Base-by-base conservation (phyloP, 2,797 vertebrate genomes). In the Siniperca undulata region DNA sequence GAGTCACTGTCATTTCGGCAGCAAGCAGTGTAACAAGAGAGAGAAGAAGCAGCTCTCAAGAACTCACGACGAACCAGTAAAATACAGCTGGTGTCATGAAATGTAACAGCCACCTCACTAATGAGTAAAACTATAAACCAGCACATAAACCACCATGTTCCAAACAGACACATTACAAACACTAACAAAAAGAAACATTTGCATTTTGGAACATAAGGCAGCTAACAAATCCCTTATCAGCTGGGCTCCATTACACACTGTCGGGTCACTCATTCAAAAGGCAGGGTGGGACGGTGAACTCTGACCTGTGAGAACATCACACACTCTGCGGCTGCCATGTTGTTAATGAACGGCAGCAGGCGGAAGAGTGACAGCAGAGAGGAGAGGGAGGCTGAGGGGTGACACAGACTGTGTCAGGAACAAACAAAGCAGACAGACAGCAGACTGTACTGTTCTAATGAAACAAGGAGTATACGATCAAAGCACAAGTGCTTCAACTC, bases 251-350 rank as follows among this genome's bases (percentile, higher is more conserved):
- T 30, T 58, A 52, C 60, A 79, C 50, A n/a, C 42, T 17, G 12
- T 19, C 38, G 56, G 82, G 69, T 93, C 74, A 88, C 90, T 92
- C 77, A 89, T 78, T 91, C 55, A 85, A 73, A 50, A 50, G 36
- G 38, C 65, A 76, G 60, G 58, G 40, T 36, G 78, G 56, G 65
- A 77, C 34, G 11, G 81, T 60, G 78, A 88, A 84, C 84, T 77
- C 65, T 87, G 79, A 78, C 86, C 90, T 70, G 30, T 20, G 24
- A 74, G 55, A 50, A 79, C 66, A 30, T 83, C 70, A 42, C 44
- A 22, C 10, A 12, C 56, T 85, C 65, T 9, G 46, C 44, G 1
- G 52, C 27, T 62, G 70, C 38, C 44, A 16, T n/a, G 80, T 38
- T 73, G 74, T 79, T 83, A 77, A 78, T 64, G 56, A 42, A 42